Conservation (phyloP, 2,113 vertebrate genomes). For the Leucoraja erinaceus region DNA sequence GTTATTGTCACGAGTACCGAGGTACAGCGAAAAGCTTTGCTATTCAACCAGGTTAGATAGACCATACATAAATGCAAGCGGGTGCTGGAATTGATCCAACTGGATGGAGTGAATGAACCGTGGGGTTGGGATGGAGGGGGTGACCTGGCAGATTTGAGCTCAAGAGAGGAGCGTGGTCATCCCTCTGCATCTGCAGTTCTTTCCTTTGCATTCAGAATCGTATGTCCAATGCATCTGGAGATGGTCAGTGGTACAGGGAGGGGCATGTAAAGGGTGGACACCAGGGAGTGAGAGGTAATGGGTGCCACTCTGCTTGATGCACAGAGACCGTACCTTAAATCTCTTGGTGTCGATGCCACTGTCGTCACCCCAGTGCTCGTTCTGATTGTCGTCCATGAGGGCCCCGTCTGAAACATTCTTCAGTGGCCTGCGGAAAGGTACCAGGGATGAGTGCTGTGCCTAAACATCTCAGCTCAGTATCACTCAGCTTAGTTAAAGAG, state of each 20-base stretch:
- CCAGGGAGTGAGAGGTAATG: too few relatives aligned
- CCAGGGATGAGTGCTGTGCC: not conserved
- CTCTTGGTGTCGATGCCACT: conserved; percentile 78
- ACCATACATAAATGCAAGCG: too few relatives aligned
- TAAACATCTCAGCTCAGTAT: not conserved
- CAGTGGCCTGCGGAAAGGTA: conserved; percentile 68
- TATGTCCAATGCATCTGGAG: not conserved
- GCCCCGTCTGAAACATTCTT: conserved; percentile 83
- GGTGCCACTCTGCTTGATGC: not conserved
- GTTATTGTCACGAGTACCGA: too few relatives aligned
- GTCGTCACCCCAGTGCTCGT: conserved; percentile 81
- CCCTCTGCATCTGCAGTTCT: not conserved
- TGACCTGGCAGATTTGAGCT: too few relatives aligned
- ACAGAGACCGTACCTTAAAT: conserved; percentile 69
- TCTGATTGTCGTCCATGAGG: conserved; percentile 88
- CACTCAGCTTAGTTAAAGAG: conserved; percentile 18
- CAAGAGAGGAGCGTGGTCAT: not conserved
- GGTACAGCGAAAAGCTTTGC: too few relatives aligned
- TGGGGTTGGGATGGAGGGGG: too few relatives aligned
- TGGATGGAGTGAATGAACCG: too few relatives aligned
- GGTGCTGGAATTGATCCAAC: too few relatives aligned
- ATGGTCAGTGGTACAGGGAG: too few relatives aligned
- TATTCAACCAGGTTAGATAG: too few relatives aligned
- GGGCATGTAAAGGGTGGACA: not conserved
- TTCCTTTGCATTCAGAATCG: too few relatives aligned